Evolutionary conservation across 2,797 vertebrate genomes (phyloP).

Genomic region (Microcaecilia unicolor): DNA sequence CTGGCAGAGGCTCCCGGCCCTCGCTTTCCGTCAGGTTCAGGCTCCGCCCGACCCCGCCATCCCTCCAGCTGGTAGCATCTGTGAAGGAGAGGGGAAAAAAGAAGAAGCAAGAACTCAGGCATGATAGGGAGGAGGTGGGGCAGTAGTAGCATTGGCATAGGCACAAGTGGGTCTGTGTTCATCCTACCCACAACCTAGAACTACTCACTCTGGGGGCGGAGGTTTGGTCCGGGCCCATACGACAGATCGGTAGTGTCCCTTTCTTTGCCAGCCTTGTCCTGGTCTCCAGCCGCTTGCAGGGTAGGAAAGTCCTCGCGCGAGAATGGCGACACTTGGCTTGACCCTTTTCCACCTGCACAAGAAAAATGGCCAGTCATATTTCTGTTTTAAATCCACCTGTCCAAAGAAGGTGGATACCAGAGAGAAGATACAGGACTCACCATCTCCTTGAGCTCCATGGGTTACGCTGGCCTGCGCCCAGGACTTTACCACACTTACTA

Average conservation of each 20-base stretch:
- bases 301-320: slow-evolving; percentile 99
- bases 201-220: slow-evolving; percentile 88
- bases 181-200: too few relatives aligned
- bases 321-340: slow-evolving; percentile 94
- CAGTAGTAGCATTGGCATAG: too few relatives aligned
- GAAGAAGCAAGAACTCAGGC: neutral
- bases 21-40: slow-evolving; percentile 65
- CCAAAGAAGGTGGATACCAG: too few relatives aligned
- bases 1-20: slow-evolving; percentile 61
- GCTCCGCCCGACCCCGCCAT: slow-evolving; percentile 84
- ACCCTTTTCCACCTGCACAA: slow-evolving; percentile 84
- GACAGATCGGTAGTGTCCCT: slow-evolving; percentile 90
- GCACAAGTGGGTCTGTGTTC: too few relatives aligned
- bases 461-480: slow-evolving; percentile 92
- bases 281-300: slow-evolving; percentile 96
- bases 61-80: slow-evolving; percentile 90
- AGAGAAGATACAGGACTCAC: slow-evolving; percentile 40
- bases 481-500: slow-evolving; percentile 86
- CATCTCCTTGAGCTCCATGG: slow-evolving; percentile 90
- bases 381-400: neutral
- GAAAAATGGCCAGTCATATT: neutral
- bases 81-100: slow-evolving; percentile 1
- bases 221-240: slow-evolving; percentile 98
- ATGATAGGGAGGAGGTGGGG: too few relatives aligned
- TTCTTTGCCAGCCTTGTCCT: slow-evolving; percentile 93